phyloP scores from a whole-genome alignment of 2,797 vertebrate genomes.

The Lates japonicus region DNA sequence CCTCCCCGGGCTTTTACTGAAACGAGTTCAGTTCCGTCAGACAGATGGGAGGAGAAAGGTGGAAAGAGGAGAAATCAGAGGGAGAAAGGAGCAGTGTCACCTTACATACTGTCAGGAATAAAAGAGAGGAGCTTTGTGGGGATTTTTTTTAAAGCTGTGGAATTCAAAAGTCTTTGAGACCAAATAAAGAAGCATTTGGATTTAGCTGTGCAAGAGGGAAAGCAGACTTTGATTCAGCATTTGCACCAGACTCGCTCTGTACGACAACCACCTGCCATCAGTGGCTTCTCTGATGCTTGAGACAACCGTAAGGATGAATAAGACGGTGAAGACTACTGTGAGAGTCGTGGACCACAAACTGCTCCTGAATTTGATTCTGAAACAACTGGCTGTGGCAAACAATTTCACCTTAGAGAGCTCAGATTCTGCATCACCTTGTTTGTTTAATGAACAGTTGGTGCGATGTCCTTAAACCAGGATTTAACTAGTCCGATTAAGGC shows the following conservation, averaged over 20 bases:
- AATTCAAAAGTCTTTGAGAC: slow-evolving; percentile 40
- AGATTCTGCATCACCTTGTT: too few relatives aligned
- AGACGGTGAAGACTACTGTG: too few relatives aligned
- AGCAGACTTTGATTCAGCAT: neutral
- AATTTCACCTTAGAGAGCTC: too few relatives aligned
- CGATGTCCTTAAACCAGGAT: neutral
- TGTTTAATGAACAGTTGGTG: neutral
- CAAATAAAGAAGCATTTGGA: neutral
- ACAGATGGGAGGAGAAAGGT: slow-evolving; percentile 56
- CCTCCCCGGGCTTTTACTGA: slow-evolving; percentile 28
- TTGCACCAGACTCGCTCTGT: too few relatives aligned
- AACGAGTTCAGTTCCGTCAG: slow-evolving; percentile 36
- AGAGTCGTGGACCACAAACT: too few relatives aligned
- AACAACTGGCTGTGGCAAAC: too few relatives aligned
- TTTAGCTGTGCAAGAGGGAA: neutral
- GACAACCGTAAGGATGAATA: too few relatives aligned
- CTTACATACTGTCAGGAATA: slow-evolving; percentile 61
- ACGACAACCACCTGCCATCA: neutral
- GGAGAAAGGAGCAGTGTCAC: slow-evolving; percentile 60
- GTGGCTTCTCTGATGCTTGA: too few relatives aligned
- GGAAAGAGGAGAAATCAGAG: slow-evolving; percentile 40
- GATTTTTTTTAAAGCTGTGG: slow-evolving; percentile 16
- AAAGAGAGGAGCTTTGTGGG: slow-evolving; percentile 40
- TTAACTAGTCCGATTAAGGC: neutral
- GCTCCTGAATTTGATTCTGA: too few relatives aligned